Percentiles rank a stretch among this genome's conserved stretches.
Evolutionary conservation across 2,888 invertebrate species (phyloP).

Genomic region (Ctena decussata): DNA sequence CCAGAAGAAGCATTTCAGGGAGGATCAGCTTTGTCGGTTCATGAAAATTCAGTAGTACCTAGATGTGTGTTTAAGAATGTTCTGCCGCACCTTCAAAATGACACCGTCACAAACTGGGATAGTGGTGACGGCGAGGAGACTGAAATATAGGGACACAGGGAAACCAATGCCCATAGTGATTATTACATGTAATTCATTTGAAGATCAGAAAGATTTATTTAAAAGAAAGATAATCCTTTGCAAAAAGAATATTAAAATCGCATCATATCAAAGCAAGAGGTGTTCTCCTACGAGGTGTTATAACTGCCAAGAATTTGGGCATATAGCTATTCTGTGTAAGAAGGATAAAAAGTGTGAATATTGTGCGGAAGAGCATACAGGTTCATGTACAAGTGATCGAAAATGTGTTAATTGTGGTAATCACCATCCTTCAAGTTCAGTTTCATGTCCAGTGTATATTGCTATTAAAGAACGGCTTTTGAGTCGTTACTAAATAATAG

Average conservation of each 20-base stretch:
- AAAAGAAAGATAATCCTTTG: not conserved
- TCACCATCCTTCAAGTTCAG: not conserved
- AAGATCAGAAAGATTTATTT: not conserved
- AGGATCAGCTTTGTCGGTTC: not conserved
- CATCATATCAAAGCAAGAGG: slow-evolving; percentile 11
- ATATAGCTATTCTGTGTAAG: slow-evolving; percentile 8
- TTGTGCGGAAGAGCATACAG: not conserved
- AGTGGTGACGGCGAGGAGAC: not conserved
- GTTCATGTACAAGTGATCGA: not conserved
- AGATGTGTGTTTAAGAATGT: slow-evolving; percentile 17
- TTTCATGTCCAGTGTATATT: not conserved
- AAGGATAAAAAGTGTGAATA: slow-evolving; percentile 18
- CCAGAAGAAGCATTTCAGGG: slow-evolving; percentile 7
- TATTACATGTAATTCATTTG: not conserved
- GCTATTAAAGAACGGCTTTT: not conserved
- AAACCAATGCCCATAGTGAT: slow-evolving; percentile 20
- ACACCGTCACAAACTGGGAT: not conserved
- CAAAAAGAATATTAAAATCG: not conserved
- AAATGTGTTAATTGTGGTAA: not conserved
- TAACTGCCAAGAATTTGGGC: slow-evolving; percentile 28
- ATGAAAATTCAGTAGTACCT: not conserved
- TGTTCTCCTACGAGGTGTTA: slow-evolving; percentile 24
- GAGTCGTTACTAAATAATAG: not conserved
- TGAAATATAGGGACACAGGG: slow-evolving; percentile 23
- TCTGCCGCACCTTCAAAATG: not conserved